Base-by-base conservation (phyloP, 2,113 vertebrate genomes). In the Scartelaos histophorus region DNA sequence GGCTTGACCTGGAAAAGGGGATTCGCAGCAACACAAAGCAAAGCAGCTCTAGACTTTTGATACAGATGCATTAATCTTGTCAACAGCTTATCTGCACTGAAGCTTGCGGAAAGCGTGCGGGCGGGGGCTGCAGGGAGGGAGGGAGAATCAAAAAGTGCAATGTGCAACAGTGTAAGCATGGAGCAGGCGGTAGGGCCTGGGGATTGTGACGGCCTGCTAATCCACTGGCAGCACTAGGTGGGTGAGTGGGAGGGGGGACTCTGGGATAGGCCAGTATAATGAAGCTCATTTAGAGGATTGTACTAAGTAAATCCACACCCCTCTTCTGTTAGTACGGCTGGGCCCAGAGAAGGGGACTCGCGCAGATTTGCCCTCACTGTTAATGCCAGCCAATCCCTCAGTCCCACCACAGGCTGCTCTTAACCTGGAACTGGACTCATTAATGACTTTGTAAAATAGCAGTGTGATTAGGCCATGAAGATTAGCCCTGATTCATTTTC, bases 241-340 rank as follows among this genome's bases (percentile, higher is more conserved):
- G 75, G 79, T 17, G 51, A 6, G 15, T 7, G 16, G 47, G 47
- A 5, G 15, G 51, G 51, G 75, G 75, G 76, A 46, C 46, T 81
- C 62, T 64, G 67, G 73, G 69, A 75, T 85, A 86, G 85, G 74
- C 75, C 66, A 71, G 74, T 89, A 88, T 92, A 93, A 92, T 92
- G 88, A 89, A 87, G 85, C 85, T 87, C 78, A 92, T 91, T 90
- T 92, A 81, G 73, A 82, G 88, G 90, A 91, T 88, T 93, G 84
- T 71, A 45, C 69, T 0, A 53, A 82, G 82, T 85, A 91, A 91
- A 89, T 88, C 89, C 90, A 84, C 84, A 87, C 85, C 80, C 73
- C 78, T 85, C 74, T 70, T 79, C 80, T 74, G 76, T 82, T 72
- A 78, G 71, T 61, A 58, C 73, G 60, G 76, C 70, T 6, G 46